Percentiles rank a stretch among this genome's conserved stretches.
These are phyloP conservation scores for Coturnix japonica DNA, from an alignment of 2,113 vertebrate genomes.

Conservation along the genomic window DNA sequence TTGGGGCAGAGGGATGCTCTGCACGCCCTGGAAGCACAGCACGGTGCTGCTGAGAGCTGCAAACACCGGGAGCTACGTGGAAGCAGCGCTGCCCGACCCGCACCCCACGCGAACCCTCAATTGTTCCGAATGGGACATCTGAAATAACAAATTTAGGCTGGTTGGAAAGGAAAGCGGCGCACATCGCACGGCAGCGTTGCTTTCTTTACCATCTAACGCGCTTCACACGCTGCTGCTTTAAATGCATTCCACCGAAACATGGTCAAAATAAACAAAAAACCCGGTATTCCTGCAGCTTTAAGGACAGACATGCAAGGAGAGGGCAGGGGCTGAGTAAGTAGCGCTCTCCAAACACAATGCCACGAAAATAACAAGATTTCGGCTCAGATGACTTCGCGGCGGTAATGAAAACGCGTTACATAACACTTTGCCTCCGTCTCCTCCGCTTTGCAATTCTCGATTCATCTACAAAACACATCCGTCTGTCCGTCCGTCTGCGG, in stretches of 20 bases:
- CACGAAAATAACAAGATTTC: constrained; percentile 23
- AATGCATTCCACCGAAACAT: neutral
- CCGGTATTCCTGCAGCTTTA: neutral
- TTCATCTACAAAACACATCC: constrained; percentile 1
- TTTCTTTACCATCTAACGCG: neutral
- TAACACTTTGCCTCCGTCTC: constrained; percentile 53
- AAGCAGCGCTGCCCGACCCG: neutral
- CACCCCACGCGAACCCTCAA: rapidly evolving
- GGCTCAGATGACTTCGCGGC: constrained; percentile 49
- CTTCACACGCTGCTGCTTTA: neutral
- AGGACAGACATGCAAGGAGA: neutral
- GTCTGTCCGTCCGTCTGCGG: neutral
- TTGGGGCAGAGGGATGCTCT: neutral
- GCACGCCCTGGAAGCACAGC: rapidly evolving
- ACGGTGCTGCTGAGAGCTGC: rapidly evolving
- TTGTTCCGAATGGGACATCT: neutral
- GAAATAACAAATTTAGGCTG: rapidly evolving
- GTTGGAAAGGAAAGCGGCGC: rapidly evolving
- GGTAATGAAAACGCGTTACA: constrained; percentile 41
- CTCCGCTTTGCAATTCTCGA: constrained; percentile 14
- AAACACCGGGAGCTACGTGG: neutral
- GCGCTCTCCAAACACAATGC: neutral
- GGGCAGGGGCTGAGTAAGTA: neutral
- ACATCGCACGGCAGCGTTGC: neutral
- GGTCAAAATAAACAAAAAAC: neutral